A percentile compares a stretch with the other conserved stretches of the same genome.
phyloP scores from a whole-genome alignment of 2,888 invertebrate genomes.

The Diachrysia chrysitis region DNA sequence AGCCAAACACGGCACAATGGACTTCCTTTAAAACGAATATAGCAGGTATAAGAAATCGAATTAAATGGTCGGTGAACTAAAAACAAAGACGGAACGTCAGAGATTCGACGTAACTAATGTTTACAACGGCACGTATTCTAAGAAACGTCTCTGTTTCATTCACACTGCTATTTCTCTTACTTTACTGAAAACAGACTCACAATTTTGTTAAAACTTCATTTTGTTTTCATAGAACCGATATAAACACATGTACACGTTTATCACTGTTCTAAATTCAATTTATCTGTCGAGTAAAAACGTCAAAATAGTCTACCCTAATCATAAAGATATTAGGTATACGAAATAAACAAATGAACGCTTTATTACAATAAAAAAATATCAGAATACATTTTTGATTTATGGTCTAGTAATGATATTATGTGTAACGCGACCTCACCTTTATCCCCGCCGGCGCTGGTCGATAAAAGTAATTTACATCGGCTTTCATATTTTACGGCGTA shows the following conservation, averaged over 20 bases:
- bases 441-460: constrained; percentile 10
- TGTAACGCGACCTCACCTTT: constrained; percentile 3
- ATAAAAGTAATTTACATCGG: constrained; percentile 50
- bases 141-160: not conserved
- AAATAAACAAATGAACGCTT: constrained; percentile 1
- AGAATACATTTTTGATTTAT: not conserved
- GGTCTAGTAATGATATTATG: not conserved
- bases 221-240: not conserved
- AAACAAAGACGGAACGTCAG: not conserved
- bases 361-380: not conserved
- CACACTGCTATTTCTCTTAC: not conserved
- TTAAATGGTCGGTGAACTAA: not conserved
- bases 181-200: not conserved
- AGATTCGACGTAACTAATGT: not conserved
- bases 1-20: constrained; percentile 1
- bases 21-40: constrained; percentile 4
- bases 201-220: not conserved
- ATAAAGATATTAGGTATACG: not conserved
- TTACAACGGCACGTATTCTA: not conserved
- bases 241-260: not conserved
- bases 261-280: not conserved
- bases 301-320: not conserved
- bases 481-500: constrained; percentile 58
- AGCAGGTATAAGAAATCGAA: constrained; percentile 6
- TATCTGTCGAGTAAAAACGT: not conserved